A percentile compares a stretch with the other conserved stretches of the same genome.
These are phyloP conservation scores for Platycercus adscitus DNA, from an alignment of 2,113 vertebrate species.

Conservation along the genomic window DNA sequence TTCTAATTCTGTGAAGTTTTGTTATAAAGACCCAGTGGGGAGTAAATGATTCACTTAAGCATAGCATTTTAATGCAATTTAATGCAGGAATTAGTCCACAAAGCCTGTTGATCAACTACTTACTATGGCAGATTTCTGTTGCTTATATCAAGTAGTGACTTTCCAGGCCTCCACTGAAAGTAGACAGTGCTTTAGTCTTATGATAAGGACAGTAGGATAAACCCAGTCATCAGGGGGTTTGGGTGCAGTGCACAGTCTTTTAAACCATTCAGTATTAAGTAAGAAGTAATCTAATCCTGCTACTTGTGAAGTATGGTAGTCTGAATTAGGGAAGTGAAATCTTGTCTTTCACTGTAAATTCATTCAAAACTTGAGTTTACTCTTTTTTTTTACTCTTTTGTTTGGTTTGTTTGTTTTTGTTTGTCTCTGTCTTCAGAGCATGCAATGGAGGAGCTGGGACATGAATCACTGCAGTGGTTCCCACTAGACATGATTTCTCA, in stretches of 20 bases:
- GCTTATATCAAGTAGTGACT: neutral
- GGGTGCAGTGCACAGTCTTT: neutral
- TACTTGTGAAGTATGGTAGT: neutral
- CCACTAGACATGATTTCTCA: neutral
- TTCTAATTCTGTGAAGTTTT: neutral
- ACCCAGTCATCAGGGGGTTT: neutral
- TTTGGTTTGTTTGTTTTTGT: neutral
- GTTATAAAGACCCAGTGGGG: neutral
- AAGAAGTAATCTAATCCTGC: neutral
- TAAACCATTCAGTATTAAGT: neutral
- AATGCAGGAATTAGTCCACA: neutral
- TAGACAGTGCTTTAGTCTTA: neutral
- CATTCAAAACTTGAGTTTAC: neutral
- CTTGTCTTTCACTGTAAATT: neutral
- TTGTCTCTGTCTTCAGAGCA: neutral
- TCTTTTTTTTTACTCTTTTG: neutral
- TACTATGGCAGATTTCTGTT: neutral
- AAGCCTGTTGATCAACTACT: neutral
- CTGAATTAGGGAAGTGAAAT: neutral
- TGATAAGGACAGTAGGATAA: neutral
- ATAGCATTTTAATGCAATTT: neutral
- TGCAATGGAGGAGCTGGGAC: fast-evolving
- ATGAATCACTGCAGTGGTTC: neutral
- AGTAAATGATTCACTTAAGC: neutral
- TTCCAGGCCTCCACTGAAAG: neutral